Evolutionary conservation across 2,888 invertebrate species (phyloP), one percentile per base, ranked within the genome.

Genomic region (Bruchidius siliquastri): DNA sequence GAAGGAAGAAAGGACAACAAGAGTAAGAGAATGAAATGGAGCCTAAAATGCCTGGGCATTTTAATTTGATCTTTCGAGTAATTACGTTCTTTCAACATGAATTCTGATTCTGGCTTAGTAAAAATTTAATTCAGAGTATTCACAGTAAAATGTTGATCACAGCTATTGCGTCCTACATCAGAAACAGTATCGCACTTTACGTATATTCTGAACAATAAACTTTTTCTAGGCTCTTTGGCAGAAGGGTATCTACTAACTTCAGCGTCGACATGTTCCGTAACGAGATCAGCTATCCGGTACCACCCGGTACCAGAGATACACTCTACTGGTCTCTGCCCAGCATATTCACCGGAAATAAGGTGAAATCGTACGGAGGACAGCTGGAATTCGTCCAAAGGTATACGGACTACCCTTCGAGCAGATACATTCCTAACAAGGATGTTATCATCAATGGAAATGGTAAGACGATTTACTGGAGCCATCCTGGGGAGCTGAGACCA

Each of bases 331-430:
- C 93, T 0, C 85, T 96, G 22, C 94, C 95, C 6, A 84, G 90
- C 67, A 86, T 87, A 67, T 91, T 93, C 80, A 90, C 91, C 67
- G 94, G 93, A 68, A 92, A 94, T 82, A 89, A 94, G 87, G 89
- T 97, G 8, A 90, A 93, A 74, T 96, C 97, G 0, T 98, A 97
- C 83, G 97, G 97, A 0, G 97, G 97, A 0, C 89, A 89, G 72
- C 85, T 98, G 4, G 91, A 91, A 20, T 90, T 96, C 76, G 92
- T 92, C 0, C 92, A 96, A 81, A 89, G 90, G 74, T 95, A 92
- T 80, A 90, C 91, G 0, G 84, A 87, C 72, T 77, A 84, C 32
- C 85, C 88, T 6, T 88, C 88, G 21, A 89, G 90, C 0, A 82
- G 85, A 71, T 86, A 87, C 18, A 88, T 88, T 70, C 90, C 90